A percentile compares a stretch with the other conserved stretches of the same genome.
Evolutionary conservation across 37 sponge, comb jelly and placozoan genomes (phyloP).

Genomic region (Geodia barretti): DNA sequence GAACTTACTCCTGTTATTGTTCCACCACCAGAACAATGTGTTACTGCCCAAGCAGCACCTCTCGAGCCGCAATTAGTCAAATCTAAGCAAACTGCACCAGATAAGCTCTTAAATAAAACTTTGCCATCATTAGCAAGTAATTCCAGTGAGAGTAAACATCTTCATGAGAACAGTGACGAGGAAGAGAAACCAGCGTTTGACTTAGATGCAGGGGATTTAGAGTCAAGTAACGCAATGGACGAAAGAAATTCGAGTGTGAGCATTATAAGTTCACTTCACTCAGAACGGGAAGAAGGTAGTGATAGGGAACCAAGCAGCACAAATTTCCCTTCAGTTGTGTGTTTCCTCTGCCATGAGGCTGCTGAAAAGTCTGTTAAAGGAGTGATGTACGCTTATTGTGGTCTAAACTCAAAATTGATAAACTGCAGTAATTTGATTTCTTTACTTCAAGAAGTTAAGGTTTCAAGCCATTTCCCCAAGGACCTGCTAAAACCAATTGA

Average conservation of each 20-base stretch:
- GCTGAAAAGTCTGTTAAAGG: conserved; percentile 76
- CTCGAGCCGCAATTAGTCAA: too few relatives aligned
- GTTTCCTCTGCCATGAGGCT: conserved; percentile 73
- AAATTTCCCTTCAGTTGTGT: conserved; percentile 63
- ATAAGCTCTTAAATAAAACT: too few relatives aligned
- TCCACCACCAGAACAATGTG: background rate
- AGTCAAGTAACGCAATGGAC: background rate
- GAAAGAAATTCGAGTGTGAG: background rate
- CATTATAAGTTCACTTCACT: background rate
- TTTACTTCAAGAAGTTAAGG: conserved; percentile 22
- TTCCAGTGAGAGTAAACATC: too few relatives aligned
- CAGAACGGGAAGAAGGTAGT: background rate
- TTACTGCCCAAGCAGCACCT: too few relatives aligned
- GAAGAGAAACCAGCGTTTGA: too few relatives aligned
- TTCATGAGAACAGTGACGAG: background rate
- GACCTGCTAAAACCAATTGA: background rate
- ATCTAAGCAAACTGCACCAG: background rate
- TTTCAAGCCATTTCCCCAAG: conserved; percentile 1
- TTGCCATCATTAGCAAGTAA: too few relatives aligned
- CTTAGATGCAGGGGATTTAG: too few relatives aligned
- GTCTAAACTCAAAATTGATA: conserved; percentile 8
- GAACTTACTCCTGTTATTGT: background rate
- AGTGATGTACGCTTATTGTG: conserved; percentile 52
- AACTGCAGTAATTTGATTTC: conserved; percentile 22
- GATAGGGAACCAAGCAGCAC: background rate